Conservation (phyloP, 2,888 invertebrate species). For the Subacronicta megacephala region DNA sequence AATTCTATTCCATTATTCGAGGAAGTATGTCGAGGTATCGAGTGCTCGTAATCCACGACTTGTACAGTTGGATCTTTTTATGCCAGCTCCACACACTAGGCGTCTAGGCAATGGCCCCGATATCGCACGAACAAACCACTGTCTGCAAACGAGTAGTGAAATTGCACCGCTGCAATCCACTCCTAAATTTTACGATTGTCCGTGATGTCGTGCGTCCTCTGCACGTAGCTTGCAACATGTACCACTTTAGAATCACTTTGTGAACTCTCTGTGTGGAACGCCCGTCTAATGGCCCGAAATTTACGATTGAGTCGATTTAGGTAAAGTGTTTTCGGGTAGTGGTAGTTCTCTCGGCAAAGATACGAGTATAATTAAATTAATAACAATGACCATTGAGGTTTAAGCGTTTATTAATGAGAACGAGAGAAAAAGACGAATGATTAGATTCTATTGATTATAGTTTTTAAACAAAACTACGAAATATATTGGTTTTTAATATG, state of each 20-base stretch:
- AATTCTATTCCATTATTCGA: constrained; percentile 16
- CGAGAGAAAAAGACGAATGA: too few relatives aligned
- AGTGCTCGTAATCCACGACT: constrained; percentile 1
- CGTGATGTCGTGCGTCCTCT: constrained; percentile 31
- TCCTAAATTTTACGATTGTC: constrained; percentile 48
- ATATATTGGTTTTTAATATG: too few relatives aligned
- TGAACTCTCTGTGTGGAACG: constrained; percentile 15
- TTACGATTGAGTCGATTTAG: constrained; percentile 5
- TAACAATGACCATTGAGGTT: too few relatives aligned
- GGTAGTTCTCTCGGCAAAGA: neutral
- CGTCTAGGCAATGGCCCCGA: constrained; percentile 7
- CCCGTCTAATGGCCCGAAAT: constrained; percentile 25
- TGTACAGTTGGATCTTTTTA: constrained; percentile 23
- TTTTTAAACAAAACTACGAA: too few relatives aligned
- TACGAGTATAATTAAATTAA: too few relatives aligned
- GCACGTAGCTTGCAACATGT: constrained; percentile 39
- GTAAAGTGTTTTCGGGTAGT: neutral
- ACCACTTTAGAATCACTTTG: constrained; percentile 44
- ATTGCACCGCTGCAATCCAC: constrained; percentile 32
- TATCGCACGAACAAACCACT: constrained; percentile 23
- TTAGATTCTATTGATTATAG: too few relatives aligned
- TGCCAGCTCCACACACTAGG: constrained; percentile 4
- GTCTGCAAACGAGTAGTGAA: constrained; percentile 34
- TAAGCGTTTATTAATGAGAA: too few relatives aligned
- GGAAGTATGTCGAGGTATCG: neutral